Evolutionary conservation across 2,888 invertebrate genomes (phyloP), one percentile per base, ranked within the genome.

Genomic region (Leucophora obtusa): DNA sequence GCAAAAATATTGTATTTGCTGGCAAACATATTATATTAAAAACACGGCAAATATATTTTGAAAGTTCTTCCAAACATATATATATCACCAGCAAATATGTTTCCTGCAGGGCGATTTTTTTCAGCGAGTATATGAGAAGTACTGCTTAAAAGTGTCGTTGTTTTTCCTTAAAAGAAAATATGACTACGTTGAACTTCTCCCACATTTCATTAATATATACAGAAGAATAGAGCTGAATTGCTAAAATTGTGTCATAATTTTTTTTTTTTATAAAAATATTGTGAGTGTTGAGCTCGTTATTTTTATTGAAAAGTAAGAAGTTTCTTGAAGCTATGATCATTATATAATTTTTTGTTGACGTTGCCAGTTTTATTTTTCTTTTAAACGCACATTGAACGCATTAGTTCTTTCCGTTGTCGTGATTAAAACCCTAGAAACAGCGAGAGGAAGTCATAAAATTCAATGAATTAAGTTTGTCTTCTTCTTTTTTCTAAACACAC

Each of bases 391-490:
- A 11, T 47, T n/a, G 1, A 47, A 47, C 43, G 43, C 43, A 47
- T 47, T 47, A 47, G 14, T 47, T 47, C n/a, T 47, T 47, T 47
- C 43, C 43, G 43, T 47, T 47, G 43, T 47, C 43, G 43, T 47
- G 43, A 47, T 47, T 47, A 11, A 63, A 43, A 24, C 21, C 47
- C 76, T 60, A 77, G 65, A 53, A 78, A 60, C 43, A 60, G 17
- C 53, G 51, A 77, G 35, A 77, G 81, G 81, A 81, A 81, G 73
- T 81, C 69, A 70, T 81, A 81, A 81, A 77, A 77, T 60, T 74
- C 70, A 70, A 66, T 70, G 38, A 56, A 33, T 38, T 10, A 38
- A 53, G 73, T 28, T 28, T 28, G 28, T 73, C 58, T 74, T 63
- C 35, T 66, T 53, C 28, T 4, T 38, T 53, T 11, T 4, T 28